Conservation (phyloP, 2,888 invertebrate genomes). For the Hyposoter dolosus region DNA sequence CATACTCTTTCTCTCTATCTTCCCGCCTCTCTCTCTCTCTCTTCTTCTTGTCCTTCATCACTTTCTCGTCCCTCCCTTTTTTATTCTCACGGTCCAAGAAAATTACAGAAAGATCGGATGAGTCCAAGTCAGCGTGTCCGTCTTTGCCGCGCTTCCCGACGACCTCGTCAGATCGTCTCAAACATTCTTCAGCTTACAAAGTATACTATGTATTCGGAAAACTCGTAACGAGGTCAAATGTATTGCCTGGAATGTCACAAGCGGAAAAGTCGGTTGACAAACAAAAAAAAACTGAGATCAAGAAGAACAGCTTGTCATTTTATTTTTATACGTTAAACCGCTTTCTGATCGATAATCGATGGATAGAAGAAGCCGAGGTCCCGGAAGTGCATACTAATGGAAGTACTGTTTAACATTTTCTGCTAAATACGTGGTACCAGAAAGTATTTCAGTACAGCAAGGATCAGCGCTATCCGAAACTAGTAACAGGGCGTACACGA, state of each 20-base stretch:
- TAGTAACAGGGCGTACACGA: constrained; percentile 3
- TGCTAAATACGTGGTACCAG: neutral
- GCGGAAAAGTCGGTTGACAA: neutral
- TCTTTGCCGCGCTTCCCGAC: constrained; percentile 51
- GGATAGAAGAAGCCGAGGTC: neutral
- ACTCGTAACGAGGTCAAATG: constrained; percentile 11
- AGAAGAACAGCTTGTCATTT: neutral
- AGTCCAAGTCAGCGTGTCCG: constrained; percentile 39
- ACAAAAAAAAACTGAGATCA: neutral
- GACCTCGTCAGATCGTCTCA: constrained; percentile 44
- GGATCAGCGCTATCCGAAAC: constrained; percentile 42
- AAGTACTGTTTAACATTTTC: neutral
- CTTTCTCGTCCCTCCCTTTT: neutral
- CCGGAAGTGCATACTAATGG: neutral
- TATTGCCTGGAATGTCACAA: neutral
- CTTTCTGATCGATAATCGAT: neutral
- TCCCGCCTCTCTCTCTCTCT: neutral
- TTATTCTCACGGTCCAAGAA: constrained; percentile 21
- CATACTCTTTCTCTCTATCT: constrained; percentile 37
- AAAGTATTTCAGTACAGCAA: neutral
- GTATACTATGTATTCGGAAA: constrained; percentile 15
- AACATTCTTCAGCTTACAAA: constrained; percentile 33
- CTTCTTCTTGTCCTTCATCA: constrained; percentile 26
- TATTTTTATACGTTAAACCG: neutral
- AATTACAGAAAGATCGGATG: constrained; percentile 45